Percentiles rank a stretch among this genome's conserved stretches.
Conservation (phyloP, 2,113 vertebrate species). For the Hirundichthys speculiger region DNA sequence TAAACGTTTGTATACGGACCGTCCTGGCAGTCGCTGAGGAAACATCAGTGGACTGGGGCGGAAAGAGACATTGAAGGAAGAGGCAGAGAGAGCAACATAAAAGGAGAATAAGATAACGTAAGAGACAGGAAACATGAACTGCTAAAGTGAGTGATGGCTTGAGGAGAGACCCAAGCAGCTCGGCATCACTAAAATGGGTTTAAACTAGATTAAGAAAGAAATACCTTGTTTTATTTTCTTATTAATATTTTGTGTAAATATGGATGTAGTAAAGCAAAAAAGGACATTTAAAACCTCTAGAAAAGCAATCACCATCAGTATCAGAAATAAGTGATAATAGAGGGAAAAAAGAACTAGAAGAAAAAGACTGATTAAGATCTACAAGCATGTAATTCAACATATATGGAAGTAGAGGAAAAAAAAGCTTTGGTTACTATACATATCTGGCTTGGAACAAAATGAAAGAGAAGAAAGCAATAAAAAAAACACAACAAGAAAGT, state of each 20-base stretch:
- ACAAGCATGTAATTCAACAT: not conserved
- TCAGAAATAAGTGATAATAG: too few relatives aligned
- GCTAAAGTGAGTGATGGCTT: not conserved
- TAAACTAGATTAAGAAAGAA: not conserved
- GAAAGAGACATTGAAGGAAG: constrained; percentile 35
- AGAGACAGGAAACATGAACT: constrained; percentile 9
- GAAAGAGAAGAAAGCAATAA: not conserved
- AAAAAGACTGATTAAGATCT: not conserved
- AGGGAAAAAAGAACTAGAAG: not conserved
- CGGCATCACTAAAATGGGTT: not conserved
- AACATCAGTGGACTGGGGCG: constrained; percentile 48
- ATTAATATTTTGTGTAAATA: not conserved
- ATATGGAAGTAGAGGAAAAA: not conserved
- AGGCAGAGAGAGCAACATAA: constrained; percentile 25
- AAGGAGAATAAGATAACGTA: constrained; percentile 18
- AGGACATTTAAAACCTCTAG: not conserved
- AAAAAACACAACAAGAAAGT: not conserved
- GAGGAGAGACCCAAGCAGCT: constrained; percentile 5
- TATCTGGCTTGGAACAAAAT: not conserved
- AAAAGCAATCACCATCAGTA: not conserved
- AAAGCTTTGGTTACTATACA: not conserved
- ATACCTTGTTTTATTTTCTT: constrained; percentile 1
- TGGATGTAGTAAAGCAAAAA: not conserved
- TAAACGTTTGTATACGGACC: not conserved
- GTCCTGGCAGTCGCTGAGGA: constrained; percentile 53